Percentiles rank a stretch among this genome's conserved stretches.
Conservation (phyloP, 2,888 invertebrate species). For the Caradrina clavipalpis region DNA sequence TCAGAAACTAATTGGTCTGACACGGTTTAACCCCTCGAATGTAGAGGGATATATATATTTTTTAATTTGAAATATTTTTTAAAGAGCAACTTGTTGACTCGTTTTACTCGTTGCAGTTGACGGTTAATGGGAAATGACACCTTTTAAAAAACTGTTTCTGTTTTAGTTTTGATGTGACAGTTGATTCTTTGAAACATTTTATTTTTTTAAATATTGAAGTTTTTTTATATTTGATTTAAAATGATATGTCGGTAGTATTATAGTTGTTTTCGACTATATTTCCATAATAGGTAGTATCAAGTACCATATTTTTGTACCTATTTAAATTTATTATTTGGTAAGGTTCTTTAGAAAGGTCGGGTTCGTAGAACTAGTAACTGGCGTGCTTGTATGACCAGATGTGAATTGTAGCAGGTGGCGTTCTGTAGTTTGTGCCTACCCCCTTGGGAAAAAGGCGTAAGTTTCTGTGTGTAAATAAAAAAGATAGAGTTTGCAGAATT, state of each 20-base stretch:
- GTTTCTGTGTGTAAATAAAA: no score
- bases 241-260: not conserved
- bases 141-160: conserved; percentile 65
- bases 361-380: no score
- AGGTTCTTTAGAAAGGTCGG: no score
- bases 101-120: conserved; percentile 72
- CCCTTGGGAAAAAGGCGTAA: no score
- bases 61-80: conserved; percentile 79
- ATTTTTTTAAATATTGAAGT: conserved; percentile 19
- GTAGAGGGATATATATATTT: conserved; percentile 74
- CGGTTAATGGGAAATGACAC: conserved; percentile 79
- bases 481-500: no score
- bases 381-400: no score
- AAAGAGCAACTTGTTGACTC: conserved; percentile 73
- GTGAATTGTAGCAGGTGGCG: no score
- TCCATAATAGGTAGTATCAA: no score
- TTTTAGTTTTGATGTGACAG: conserved; percentile 49
- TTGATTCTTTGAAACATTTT: conserved; percentile 46
- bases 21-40: conserved; percentile 80
- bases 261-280: not conserved
- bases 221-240: conserved; percentile 28
- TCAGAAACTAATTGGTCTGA: conserved; percentile 89
- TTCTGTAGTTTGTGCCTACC: no score
- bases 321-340: no score
- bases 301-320: no score